Conservation (phyloP, 1,140 invertebrate genomes). For the Vollenhovia emeryi region DNA sequence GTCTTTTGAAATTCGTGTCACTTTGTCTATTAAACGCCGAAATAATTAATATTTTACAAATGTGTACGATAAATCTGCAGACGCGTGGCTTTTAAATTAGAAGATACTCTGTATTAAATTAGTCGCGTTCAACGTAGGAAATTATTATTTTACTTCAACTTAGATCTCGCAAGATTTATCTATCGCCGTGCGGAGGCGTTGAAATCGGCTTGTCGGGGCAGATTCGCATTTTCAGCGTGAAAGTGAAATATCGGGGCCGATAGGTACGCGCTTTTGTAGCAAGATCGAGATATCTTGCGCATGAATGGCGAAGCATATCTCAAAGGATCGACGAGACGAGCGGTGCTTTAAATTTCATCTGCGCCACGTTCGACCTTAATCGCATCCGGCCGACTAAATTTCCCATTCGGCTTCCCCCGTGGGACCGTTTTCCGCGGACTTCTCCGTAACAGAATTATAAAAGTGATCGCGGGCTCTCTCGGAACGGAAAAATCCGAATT, state of each 20-base stretch:
- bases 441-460: slow-evolving; percentile 60
- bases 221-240: slow-evolving; percentile 32
- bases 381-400: slow-evolving; percentile 71
- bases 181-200: not conserved
- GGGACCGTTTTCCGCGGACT: slow-evolving; percentile 63
- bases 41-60: not conserved
- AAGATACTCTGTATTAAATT: not conserved
- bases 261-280: slow-evolving; percentile 47
- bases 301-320: slow-evolving; percentile 51
- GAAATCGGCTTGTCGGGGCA: slow-evolving; percentile 19
- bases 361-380: slow-evolving; percentile 66
- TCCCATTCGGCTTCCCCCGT: slow-evolving; percentile 62
- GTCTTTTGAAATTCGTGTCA: not conserved
- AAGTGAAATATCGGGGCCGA: slow-evolving; percentile 36
- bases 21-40: not conserved
- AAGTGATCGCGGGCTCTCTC: slow-evolving; percentile 21
- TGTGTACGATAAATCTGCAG: not conserved
- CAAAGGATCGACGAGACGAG: slow-evolving; percentile 48
- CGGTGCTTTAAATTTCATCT: slow-evolving; percentile 71
- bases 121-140: not conserved
- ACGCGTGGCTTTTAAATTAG: not conserved
- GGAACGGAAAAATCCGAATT: slow-evolving; percentile 66
- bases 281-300: slow-evolving; percentile 38
- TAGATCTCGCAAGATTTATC: slow-evolving; percentile 4
- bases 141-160: slow-evolving; percentile 10